Evolutionary conservation across 64 coral and sea anemone genomes (phyloP), one percentile per base, ranked within the genome.

Genomic region (Pocillopora verrucosa): DNA sequence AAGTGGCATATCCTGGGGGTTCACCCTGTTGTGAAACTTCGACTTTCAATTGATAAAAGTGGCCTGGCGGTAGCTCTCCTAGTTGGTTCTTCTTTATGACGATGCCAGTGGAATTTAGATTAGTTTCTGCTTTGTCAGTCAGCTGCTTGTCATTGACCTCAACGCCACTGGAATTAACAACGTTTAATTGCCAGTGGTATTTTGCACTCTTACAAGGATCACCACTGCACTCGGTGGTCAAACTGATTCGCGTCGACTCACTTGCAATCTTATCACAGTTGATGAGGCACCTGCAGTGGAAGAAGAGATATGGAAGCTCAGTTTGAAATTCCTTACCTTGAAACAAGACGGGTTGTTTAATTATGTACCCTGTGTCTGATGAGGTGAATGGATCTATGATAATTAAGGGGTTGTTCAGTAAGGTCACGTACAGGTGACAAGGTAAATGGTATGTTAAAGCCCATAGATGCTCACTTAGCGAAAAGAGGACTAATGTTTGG

Each of bases 261-360:
- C 82, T 96, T 59, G 77, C 79, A 59, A 26, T 77, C 13, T 78
- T 2, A 5, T 61, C 91, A 62, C 95, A 96, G 74, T 93, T 93
- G 34, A 93, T 87, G 38, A 69, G 58, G n/a, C 95, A 96, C 1
- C 95, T 96, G 36, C 0, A 72, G 72, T 1, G 65, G 57, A 37
- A 15, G 60, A 0, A 83, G 30, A 61, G 7, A 75, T 58, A 2
- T 30, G 35, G 16, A 65, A 14, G 16, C 15, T 83, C 34, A 4
- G 12, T 24, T 26, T 61, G 62, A 60, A 13, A 90, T 13, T 16
- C 9, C 4, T 11, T 20, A 17, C 24, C 57, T 20, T 59, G 58
- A 34, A 16, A 60, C 20, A 30, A 26, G 58, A 30, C 13, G 15
- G 13, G 30, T 10, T 9, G 30, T 51, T 51, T 51, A 51, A 51